A percentile compares a stretch with the other conserved stretches of the same genome.
These are phyloP conservation scores for Dryoscopus gambensis DNA, from an alignment of 2,113 vertebrate genomes.

Conservation along the genomic window DNA sequence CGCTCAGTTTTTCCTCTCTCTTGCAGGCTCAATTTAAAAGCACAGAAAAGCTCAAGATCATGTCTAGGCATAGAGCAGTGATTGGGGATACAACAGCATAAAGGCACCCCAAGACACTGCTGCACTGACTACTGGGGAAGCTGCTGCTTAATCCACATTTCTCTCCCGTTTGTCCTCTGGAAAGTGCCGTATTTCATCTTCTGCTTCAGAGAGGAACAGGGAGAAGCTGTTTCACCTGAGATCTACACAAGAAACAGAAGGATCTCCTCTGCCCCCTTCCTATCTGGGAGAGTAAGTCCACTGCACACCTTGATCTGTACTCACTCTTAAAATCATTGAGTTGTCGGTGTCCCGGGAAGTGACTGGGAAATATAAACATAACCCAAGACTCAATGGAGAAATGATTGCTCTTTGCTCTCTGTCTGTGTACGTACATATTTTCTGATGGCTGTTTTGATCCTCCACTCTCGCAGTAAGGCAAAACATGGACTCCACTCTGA, in stretches of 20 bases:
- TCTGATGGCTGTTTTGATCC: background rate
- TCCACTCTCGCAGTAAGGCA: background rate
- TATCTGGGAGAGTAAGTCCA: background rate
- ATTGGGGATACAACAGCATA: too few relatives aligned
- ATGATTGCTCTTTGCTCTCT: background rate
- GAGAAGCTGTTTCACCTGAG: background rate
- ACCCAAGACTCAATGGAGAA: background rate
- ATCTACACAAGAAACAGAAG: background rate
- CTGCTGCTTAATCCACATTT: background rate
- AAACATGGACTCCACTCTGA: background rate
- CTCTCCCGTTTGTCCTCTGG: background rate
- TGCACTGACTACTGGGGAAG: background rate
- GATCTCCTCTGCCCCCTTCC: background rate
- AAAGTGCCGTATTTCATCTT: background rate
- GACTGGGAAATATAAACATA: background rate
- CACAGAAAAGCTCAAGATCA: too few relatives aligned
- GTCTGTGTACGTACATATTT: background rate
- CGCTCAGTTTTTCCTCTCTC: too few relatives aligned
- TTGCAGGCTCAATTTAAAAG: too few relatives aligned
- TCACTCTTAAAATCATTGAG: background rate
- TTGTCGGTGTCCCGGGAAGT: accelerated
- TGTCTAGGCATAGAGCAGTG: too few relatives aligned
- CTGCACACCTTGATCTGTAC: background rate
- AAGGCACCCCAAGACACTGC: too few relatives aligned
- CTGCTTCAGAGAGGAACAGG: background rate